Conservation (phyloP, 2,797 vertebrate genomes). For the Apodemus agrarius region DNA sequence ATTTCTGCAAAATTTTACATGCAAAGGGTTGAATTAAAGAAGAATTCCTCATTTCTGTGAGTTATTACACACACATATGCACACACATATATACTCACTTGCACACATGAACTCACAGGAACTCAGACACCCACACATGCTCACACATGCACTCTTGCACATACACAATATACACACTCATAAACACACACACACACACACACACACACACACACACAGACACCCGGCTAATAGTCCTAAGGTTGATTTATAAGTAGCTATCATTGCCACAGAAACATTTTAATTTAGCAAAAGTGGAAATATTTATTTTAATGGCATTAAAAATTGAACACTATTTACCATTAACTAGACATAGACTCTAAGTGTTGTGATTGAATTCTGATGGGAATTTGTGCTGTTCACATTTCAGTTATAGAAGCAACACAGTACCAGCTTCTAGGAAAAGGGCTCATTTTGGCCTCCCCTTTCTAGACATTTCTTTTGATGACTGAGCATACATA, state of each 20-base stretch:
- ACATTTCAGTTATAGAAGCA: background rate
- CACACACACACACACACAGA: background rate
- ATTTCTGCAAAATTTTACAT: slow-evolving; percentile 40
- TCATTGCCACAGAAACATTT: slow-evolving; percentile 29
- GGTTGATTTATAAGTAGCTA: background rate
- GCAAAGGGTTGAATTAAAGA: background rate
- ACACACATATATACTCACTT: background rate
- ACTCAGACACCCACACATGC: background rate
- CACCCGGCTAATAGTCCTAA: background rate
- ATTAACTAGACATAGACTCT: background rate
- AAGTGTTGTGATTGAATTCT: background rate
- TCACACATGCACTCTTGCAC: background rate
- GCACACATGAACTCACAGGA: no score
- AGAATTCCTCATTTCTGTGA: slow-evolving; percentile 41
- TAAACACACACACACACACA: background rate
- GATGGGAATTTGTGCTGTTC: background rate
- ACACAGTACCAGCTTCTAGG: background rate
- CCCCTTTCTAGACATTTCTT: background rate
- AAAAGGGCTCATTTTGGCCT: background rate
- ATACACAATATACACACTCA: no score
- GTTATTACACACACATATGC: background rate
- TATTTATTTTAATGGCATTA: slow-evolving; percentile 30
- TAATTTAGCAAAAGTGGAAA: slow-evolving; percentile 37
- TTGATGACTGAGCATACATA: background rate
- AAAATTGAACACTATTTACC: background rate